Percentiles rank a stretch among this genome's conserved stretches.
These are phyloP conservation scores for Alca torda DNA, from an alignment of 2,797 vertebrate species.

Conservation along the genomic window DNA sequence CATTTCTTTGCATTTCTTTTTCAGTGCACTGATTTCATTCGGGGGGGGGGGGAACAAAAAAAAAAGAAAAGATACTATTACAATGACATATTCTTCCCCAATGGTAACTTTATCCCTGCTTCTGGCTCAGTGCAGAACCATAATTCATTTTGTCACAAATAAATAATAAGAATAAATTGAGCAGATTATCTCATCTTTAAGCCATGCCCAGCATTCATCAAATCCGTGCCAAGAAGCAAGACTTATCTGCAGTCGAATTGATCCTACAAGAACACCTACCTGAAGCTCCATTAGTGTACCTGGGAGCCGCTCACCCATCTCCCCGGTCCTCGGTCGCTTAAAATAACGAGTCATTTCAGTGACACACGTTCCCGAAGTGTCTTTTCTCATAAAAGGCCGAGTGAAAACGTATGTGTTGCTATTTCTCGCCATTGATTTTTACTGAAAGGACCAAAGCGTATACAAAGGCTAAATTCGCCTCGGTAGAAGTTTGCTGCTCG, in stretches of 20 bases:
- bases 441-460: neutral
- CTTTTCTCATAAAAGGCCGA: neutral
- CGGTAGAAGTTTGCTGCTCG: neutral
- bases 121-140: constrained; percentile 37
- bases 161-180: constrained; percentile 71
- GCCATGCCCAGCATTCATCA: constrained; percentile 58
- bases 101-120: constrained; percentile 60
- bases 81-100: constrained; percentile 63
- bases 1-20: neutral
- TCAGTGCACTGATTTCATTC: constrained; percentile 35
- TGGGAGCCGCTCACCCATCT: neutral
- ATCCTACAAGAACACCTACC: constrained; percentile 40
- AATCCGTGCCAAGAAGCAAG: constrained; percentile 29
- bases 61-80: neutral
- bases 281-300: neutral
- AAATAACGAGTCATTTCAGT: constrained; percentile 27
- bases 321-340: neutral
- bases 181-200: constrained; percentile 70
- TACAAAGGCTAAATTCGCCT: neutral
- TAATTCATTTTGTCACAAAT: constrained; percentile 70
- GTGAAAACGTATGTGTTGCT: neutral
- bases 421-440: constrained; percentile 49
- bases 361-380: neutral
- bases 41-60: neutral
- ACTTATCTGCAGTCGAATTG: constrained; percentile 24